Base-by-base conservation (phyloP, 2,888 invertebrate genomes). In the Ethmia dodecea region DNA sequence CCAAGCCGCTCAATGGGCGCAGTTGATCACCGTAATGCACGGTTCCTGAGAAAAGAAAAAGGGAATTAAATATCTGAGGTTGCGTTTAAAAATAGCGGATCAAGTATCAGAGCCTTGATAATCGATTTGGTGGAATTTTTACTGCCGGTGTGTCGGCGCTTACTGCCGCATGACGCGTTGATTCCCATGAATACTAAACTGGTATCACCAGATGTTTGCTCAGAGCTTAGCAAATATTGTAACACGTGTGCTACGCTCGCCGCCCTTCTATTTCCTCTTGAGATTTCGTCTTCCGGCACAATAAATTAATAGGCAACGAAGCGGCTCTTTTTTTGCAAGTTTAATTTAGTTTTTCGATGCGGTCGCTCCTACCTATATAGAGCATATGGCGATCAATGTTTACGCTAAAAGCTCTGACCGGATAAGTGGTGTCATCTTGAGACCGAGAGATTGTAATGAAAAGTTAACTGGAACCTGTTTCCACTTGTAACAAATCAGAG, bases 251-350 rank as follows among this genome's bases (percentile, higher is more conserved):
- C 74, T 45, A 52, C 55, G 66, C 64, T 64, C 62, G 53, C 55
- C 66, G 72, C 76, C 75, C 77, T 73, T 74, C 74, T 78, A 79
- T 80, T 83, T 84, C 84, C 81, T 83, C 76, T 80, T 66, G 72
- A 83, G 81, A 83, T 84, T 81, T 83, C 69, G 78, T 81, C 84
- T 86, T 86, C 86, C 86, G 86, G 83, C 69, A 69, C 62, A 69
- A 75, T 73, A 80, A 78, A 80, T 81, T 83, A 78, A 78, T 76
- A 69, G 73, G 49, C 66, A 42, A 61, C 61, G 62, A 60, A 57
- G 63, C 56, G 49, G 53, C 49, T 55, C 51, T 42, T 72, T 81
- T 81, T 81, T 80, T 77, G 72, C 65, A 33, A 54, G 33, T 49
- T 52, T 52, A 60, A 67, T 72, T 71, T 60, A 42, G 57, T 60